Percentiles rank a stretch among this genome's conserved stretches.
phyloP scores from a whole-genome alignment of 2,888 invertebrate genomes.

The Caenorhabditis sp. region DNA sequence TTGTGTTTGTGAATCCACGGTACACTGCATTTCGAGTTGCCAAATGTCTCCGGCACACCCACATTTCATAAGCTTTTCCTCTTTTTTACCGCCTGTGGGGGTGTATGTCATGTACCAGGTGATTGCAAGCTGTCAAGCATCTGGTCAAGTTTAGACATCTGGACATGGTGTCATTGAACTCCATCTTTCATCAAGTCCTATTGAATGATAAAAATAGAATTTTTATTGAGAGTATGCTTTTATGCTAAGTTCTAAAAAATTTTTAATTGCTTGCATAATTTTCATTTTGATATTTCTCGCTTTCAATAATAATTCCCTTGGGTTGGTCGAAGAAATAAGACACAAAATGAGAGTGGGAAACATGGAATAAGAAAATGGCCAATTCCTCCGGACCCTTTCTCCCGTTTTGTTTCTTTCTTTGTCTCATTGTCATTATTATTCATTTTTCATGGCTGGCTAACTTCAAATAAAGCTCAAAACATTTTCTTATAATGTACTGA shows the following conservation, averaged over 20 bases:
- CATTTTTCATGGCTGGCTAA: conserved; percentile 35
- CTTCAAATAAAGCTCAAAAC: conserved; percentile 22
- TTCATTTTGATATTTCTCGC: neutral
- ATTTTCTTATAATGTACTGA: conserved; percentile 31
- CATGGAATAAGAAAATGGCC: conserved; percentile 27
- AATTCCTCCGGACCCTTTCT: conserved; percentile 35
- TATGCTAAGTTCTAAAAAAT: no score
- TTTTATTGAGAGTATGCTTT: no score
- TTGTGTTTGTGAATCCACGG: conserved; percentile 53
- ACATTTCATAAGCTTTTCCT: conserved; percentile 45
- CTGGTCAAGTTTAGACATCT: conserved; percentile 55
- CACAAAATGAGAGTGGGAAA: neutral
- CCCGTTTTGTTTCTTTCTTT: conserved; percentile 30
- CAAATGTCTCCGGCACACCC: conserved; percentile 51
- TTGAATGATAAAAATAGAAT: no score
- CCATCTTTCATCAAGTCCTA: neutral
- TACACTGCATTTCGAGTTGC: conserved; percentile 51
- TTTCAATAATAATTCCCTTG: conserved; percentile 29
- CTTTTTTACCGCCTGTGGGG: conserved; percentile 11
- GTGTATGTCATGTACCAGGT: neutral
- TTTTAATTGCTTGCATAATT: neutral
- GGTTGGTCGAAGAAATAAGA: neutral
- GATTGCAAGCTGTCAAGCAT: conserved; percentile 17
- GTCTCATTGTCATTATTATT: conserved; percentile 37
- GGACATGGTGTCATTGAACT: conserved; percentile 8